phyloP scores from a whole-genome alignment of 2,797 vertebrate genomes.

The Spea hammondii region DNA sequence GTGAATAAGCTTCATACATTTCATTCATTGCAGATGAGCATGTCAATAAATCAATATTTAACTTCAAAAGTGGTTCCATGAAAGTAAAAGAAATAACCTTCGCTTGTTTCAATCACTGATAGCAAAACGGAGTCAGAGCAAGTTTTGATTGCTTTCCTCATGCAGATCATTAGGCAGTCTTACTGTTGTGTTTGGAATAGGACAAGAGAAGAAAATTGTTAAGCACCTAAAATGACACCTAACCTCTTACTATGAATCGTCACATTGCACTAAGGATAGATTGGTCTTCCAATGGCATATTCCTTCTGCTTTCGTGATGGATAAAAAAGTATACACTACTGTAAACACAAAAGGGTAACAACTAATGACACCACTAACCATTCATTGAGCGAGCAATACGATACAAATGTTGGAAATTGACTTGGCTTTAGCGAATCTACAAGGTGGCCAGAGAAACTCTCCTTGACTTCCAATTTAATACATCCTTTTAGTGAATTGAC shows the following conservation, averaged over 20 bases:
- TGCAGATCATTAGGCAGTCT: conserved; percentile 4
- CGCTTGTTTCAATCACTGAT: conserved; percentile 34
- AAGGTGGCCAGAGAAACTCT: no score
- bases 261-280: background rate
- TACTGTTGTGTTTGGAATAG: background rate
- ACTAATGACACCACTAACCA: no score
- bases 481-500: no score
- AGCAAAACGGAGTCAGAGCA: conserved; percentile 24
- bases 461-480: no score
- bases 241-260: background rate
- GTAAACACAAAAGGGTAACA: no score
- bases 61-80: conserved; percentile 15
- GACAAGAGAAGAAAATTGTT: conserved; percentile 4
- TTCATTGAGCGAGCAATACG: no score
- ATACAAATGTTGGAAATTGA: no score
- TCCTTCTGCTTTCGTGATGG: no score
- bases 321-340: no score
- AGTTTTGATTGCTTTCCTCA: conserved; percentile 21
- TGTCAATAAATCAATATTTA: conserved; percentile 42
- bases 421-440: no score
- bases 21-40: conserved; percentile 30
- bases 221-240: background rate
- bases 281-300: no score
- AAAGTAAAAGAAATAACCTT: conserved; percentile 24
- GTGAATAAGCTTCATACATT: conserved; percentile 17